phyloP scores from a whole-genome alignment of 2,797 vertebrate genomes.

The Acipenser oxyrinchus region DNA sequence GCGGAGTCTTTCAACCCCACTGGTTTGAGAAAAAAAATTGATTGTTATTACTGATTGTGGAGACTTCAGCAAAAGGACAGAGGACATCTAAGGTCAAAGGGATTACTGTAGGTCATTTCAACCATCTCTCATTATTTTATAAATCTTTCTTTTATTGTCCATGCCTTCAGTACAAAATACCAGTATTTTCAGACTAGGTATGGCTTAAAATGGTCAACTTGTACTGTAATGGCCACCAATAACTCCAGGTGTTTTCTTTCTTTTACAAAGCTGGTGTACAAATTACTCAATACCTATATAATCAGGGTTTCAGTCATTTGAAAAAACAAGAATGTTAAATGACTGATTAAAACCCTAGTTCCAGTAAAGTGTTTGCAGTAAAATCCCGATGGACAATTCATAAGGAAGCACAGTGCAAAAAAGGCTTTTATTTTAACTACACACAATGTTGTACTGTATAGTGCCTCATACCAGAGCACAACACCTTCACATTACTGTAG shows the following conservation, averaged over 20 bases:
- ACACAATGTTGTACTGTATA: too few species aligned
- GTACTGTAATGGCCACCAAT: not conserved
- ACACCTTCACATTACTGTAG: too few species aligned
- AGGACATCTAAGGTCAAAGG: not conserved
- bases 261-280: not conserved
- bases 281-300: not conserved
- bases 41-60: not conserved
- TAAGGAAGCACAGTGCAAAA: too few species aligned
- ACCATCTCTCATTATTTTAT: constrained; percentile 1
- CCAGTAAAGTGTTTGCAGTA: too few species aligned
- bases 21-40: not conserved
- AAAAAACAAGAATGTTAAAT: too few species aligned
- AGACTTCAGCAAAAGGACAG: not conserved
- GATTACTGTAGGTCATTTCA: not conserved
- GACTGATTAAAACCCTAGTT: too few species aligned
- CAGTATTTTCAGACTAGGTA: not conserved
- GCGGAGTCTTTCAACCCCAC: constrained; percentile 16
- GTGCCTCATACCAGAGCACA: too few species aligned
- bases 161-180: not conserved
- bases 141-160: not conserved
- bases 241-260: not conserved
- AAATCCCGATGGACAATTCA: too few species aligned
- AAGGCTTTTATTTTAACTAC: too few species aligned
- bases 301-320: too few species aligned
- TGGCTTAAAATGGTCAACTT: not conserved